These are phyloP conservation scores for Scelioninae gen. 2 DNA, from an alignment of 2,888 invertebrate genomes.

Conservation along the genomic window DNA sequence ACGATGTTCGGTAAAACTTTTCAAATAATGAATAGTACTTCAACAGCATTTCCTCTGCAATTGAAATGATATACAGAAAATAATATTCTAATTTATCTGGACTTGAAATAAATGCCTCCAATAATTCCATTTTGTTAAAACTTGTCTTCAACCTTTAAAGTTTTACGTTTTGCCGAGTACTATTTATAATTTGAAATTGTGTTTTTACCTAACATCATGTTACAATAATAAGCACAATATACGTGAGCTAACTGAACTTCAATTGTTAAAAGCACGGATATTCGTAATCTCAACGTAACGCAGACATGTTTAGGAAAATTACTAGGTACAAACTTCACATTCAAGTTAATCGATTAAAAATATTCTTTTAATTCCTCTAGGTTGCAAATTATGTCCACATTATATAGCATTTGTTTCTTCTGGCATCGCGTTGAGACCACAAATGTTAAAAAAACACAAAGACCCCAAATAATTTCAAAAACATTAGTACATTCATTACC, in stretches of 20 bases:
- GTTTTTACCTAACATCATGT: background rate
- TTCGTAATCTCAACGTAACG: slow-evolving; percentile 12
- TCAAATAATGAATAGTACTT: background rate
- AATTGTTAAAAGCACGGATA: slow-evolving; percentile 5
- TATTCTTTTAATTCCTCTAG: too few relatives aligned
- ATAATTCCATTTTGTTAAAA: too few relatives aligned
- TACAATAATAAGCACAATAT: slow-evolving; percentile 24
- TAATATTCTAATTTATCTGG: too few relatives aligned
- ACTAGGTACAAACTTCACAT: slow-evolving; percentile 20
- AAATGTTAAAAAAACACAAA: too few relatives aligned
- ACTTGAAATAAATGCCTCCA: background rate
- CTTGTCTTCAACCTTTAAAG: too few relatives aligned
- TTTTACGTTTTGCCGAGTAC: too few relatives aligned
- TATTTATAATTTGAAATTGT: background rate
- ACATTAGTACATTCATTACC: too few relatives aligned
- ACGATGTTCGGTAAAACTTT: background rate
- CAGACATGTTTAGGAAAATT: slow-evolving; percentile 6
- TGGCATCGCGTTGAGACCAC: slow-evolving; percentile 8
- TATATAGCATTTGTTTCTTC: background rate
- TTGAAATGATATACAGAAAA: too few relatives aligned
- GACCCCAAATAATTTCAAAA: too few relatives aligned
- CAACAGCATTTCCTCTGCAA: too few relatives aligned
- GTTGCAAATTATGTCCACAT: background rate
- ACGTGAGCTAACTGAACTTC: slow-evolving; percentile 12
- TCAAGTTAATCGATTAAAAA: slow-evolving; percentile 1